These are phyloP conservation scores for Anolis carolinensis DNA, from an alignment of 2,113 vertebrate genomes.

Conservation along the genomic window DNA sequence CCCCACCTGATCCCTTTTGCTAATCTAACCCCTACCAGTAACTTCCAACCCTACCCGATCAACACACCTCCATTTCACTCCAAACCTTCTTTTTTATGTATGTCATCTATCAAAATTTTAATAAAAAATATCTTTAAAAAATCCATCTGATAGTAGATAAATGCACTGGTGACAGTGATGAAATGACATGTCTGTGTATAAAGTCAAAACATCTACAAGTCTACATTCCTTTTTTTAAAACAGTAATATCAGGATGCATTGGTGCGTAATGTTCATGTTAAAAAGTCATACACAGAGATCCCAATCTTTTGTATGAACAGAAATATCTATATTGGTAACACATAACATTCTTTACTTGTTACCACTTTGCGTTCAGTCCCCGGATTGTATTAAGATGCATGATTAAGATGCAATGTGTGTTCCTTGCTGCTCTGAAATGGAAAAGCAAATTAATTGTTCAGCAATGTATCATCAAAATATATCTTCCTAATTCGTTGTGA, in stretches of 20 bases:
- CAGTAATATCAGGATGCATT: too few species aligned
- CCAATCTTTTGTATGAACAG: background rate
- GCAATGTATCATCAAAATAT: constrained; percentile 75
- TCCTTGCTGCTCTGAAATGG: background rate
- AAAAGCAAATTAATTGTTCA: constrained; percentile 71
- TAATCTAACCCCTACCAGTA: too few species aligned
- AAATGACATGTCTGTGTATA: constrained; percentile 14
- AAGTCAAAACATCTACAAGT: background rate
- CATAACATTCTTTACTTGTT: background rate
- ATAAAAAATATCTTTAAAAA: too few species aligned
- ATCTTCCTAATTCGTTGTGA: background rate
- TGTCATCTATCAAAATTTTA: too few species aligned
- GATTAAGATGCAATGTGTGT: constrained; percentile 59
- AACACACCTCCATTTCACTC: too few species aligned
- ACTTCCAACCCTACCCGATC: too few species aligned
- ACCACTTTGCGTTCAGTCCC: constrained; percentile 48
- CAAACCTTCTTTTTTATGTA: too few species aligned
- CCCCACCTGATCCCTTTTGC: too few species aligned
- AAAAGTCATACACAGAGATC: accelerated
- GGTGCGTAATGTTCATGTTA: background rate
- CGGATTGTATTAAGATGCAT: constrained; percentile 57
- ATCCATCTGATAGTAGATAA: background rate
- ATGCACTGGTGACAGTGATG: background rate
- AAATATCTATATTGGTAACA: background rate
- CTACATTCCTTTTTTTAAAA: background rate